Percentiles rank a stretch among this genome's conserved stretches.
phyloP scores from a whole-genome alignment of 2,113 vertebrate species.

The Gallinago jamesoni region DNA sequence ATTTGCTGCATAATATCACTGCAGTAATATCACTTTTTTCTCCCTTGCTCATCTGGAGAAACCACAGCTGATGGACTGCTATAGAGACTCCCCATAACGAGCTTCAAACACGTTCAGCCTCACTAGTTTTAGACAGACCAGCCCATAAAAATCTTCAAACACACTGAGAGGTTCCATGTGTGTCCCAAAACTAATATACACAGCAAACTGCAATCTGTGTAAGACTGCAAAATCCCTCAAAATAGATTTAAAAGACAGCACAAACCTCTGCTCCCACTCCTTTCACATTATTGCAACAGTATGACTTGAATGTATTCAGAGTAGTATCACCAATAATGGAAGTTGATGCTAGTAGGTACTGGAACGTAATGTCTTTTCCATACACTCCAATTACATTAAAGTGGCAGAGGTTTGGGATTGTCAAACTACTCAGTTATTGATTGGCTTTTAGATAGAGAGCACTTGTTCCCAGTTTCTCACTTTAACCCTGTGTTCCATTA shows the following conservation, averaged over 20 bases:
- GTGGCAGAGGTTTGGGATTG: not conserved
- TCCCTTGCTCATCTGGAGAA: not conserved
- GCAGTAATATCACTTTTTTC: not conserved
- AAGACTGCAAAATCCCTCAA: not conserved
- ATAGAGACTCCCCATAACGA: not conserved
- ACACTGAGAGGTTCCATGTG: not conserved
- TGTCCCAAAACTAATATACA: not conserved
- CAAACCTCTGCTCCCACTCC: not conserved
- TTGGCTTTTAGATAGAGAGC: not conserved
- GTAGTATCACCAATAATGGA: not conserved
- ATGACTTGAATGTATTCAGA: not conserved
- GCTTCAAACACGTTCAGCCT: not conserved
- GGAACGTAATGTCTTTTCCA: constrained; percentile 37
- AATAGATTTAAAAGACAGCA: not conserved
- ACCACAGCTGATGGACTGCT: not conserved
- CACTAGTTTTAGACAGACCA: not conserved
- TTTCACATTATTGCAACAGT: not conserved
- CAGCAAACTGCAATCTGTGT: not conserved
- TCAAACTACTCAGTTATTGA: constrained; percentile 9
- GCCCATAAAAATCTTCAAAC: not conserved
- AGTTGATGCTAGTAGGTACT: not conserved
- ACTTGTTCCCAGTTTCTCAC: constrained; percentile 26
- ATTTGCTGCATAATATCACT: not conserved
- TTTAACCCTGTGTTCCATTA: constrained; percentile 7
- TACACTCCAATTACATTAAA: not conserved